Percentiles rank a stretch among this genome's conserved stretches.
These are phyloP conservation scores for Nipponacmea schrenckii DNA, from an alignment of 2,888 invertebrate species.

Conservation along the genomic window DNA sequence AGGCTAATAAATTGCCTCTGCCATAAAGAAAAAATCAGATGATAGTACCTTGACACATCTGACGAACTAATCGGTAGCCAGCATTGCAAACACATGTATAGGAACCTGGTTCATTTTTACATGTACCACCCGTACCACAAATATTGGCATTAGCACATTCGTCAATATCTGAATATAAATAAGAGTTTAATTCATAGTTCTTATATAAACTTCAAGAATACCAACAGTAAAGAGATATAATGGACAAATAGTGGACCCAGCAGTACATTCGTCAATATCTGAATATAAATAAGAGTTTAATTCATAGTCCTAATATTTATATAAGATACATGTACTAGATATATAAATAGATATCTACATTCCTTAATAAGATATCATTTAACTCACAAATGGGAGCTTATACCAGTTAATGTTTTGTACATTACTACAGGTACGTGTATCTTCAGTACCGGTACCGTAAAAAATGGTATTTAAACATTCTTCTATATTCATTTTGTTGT, in stretches of 20 bases:
- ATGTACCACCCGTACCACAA: slow-evolving; percentile 6
- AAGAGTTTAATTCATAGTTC: neutral
- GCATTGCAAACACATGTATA: slow-evolving; percentile 4
- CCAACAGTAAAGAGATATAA: no score
- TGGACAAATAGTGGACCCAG: slow-evolving; percentile 11
- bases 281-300: neutral
- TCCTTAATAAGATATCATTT: no score
- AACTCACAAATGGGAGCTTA: no score
- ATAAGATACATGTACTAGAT: no score
- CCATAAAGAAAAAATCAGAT: neutral
- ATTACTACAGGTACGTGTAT: no score
- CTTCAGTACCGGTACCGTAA: no score
- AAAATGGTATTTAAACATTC: no score
- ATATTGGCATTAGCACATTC: slow-evolving; percentile 17
- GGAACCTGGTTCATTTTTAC: slow-evolving; percentile 10
- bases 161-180: slow-evolving; percentile 19
- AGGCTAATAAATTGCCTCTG: neutral
- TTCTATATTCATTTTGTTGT: neutral
- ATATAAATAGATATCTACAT: no score
- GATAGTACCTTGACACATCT: slow-evolving; percentile 4
- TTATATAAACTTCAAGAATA: neutral
- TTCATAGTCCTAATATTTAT: neutral
- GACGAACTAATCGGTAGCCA: neutral
- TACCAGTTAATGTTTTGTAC: no score
- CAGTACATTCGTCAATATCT: slow-evolving; percentile 25